Evolutionary conservation across 1,140 invertebrate species (phyloP).

Genomic region (Drosophila ficusphila): DNA sequence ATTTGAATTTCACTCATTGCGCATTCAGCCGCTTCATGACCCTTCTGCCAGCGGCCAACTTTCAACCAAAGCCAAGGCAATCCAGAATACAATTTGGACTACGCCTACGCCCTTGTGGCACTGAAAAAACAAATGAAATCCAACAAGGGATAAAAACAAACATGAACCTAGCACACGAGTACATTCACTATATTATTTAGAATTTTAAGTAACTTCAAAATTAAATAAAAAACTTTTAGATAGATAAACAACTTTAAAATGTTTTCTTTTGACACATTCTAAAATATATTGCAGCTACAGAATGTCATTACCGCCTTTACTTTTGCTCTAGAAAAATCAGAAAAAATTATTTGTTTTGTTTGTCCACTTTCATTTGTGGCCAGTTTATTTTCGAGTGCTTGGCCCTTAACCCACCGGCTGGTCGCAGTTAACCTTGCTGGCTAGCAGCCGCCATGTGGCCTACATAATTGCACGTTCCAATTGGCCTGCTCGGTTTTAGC

Average conservation of each 20-base stretch:
- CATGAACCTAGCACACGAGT: too few species aligned
- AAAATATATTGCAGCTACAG: too few species aligned
- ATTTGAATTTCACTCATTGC: slow-evolving; percentile 70
- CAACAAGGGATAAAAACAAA: too few species aligned
- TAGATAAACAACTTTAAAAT: too few species aligned
- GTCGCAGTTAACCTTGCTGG: slow-evolving; percentile 42
- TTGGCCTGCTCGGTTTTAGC: slow-evolving; percentile 42
- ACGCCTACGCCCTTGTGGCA: neutral
- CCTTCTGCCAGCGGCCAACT: slow-evolving; percentile 32
- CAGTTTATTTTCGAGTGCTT: neutral
- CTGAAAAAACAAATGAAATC: slow-evolving; percentile 2
- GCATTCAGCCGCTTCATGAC: slow-evolving; percentile 71
- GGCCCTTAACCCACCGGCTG: slow-evolving; percentile 10
- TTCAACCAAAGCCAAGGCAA: slow-evolving; percentile 49
- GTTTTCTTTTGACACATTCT: too few species aligned
- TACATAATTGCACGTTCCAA: slow-evolving; percentile 58
- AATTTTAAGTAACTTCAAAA: too few species aligned
- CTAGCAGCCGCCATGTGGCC: slow-evolving; percentile 18
- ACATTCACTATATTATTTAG: too few species aligned
- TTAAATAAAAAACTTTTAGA: too few species aligned
- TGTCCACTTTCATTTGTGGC: too few species aligned
- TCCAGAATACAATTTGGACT: neutral
- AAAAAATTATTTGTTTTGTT: too few species aligned
- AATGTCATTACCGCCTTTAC: too few species aligned
- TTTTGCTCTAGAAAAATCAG: too few species aligned